A percentile compares a stretch with the other conserved stretches of the same genome.
phyloP scores from a whole-genome alignment of 1,140 invertebrate species.

The Notospermus geniculatus region DNA sequence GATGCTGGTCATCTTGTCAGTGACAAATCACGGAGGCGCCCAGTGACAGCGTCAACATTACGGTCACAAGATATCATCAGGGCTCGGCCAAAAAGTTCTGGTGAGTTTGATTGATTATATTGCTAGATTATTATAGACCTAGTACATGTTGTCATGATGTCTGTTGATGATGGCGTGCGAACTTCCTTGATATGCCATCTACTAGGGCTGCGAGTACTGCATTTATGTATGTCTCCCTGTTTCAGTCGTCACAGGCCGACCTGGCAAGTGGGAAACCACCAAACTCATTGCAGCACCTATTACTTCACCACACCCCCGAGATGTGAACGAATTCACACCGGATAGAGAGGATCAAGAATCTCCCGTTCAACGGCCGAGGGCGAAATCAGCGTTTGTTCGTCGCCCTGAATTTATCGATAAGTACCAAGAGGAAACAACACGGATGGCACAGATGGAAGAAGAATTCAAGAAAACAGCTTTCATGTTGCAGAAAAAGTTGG shows the following conservation, averaged over 20 bases:
- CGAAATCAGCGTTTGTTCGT: background rate
- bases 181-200: no score
- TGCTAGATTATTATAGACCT: background rate
- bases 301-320: background rate
- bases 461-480: conserved; percentile 3
- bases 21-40: background rate
- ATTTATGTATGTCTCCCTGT: background rate
- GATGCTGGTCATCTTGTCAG: background rate
- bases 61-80: background rate
- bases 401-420: background rate
- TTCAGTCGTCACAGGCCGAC: conserved; percentile 4
- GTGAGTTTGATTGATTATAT: background rate
- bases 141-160: no score
- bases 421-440: background rate
- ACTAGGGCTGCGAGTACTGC: background rate
- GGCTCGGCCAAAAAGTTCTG: conserved; percentile 6
- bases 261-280: background rate
- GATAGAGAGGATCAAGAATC: background rate
- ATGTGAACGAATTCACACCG: background rate
- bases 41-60: conserved; percentile 3
- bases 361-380: background rate
- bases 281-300: background rate
- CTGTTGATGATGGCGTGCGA: no score
- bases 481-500: conserved; percentile 4
- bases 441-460: conserved; percentile 6